Evolutionary conservation across 2,797 vertebrate species (phyloP).

Genomic region (Aldrovandia affinis): DNA sequence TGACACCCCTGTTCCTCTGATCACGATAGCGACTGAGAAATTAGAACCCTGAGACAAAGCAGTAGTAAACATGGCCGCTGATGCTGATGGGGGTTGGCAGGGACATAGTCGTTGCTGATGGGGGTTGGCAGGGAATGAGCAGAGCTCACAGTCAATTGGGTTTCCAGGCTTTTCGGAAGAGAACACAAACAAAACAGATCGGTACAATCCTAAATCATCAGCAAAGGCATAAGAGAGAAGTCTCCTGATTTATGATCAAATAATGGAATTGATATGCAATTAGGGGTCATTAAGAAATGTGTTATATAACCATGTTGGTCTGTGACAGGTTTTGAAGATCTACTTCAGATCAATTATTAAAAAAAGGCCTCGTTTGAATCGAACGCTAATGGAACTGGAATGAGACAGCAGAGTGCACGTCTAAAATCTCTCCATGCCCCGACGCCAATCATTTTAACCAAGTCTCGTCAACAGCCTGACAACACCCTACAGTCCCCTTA

Average conservation of each 20-base stretch:
- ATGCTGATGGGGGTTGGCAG: neutral
- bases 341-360: neutral
- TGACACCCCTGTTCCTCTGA: neutral
- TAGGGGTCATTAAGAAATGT: neutral
- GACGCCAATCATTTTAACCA: neutral
- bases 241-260: neutral
- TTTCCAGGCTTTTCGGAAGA: neutral
- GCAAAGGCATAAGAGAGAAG: neutral
- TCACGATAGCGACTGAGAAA: conserved; percentile 8
- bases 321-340: neutral
- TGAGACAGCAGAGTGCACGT: neutral
- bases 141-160: neutral
- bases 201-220: neutral
- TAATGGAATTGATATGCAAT: neutral
- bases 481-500: neutral
- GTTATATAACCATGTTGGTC: neutral
- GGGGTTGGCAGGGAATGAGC: neutral
- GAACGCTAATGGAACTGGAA: neutral
- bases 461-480: neutral
- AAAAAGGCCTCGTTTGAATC: neutral
- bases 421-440: neutral
- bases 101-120: neutral
- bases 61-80: neutral
- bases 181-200: neutral
- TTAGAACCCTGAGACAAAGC: neutral